Evolutionary conservation across 2,113 vertebrate species (phyloP).

Genomic region (Eubucco bourcierii): DNA sequence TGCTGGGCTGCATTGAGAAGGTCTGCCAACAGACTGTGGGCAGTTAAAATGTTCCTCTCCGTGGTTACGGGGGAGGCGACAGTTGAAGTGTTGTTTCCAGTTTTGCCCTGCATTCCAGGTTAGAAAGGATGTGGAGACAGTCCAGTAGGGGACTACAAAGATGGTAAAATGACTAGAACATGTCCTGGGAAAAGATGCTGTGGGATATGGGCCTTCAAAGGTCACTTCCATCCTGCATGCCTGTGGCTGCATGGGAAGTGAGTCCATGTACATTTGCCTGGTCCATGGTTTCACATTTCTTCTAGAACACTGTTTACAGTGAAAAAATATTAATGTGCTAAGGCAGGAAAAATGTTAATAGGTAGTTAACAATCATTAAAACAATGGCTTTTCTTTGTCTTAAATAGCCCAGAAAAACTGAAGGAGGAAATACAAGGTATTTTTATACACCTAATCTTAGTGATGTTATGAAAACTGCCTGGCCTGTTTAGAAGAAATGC

Average conservation of each 20-base stretch:
- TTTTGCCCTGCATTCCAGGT: background rate
- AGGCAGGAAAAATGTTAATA: background rate
- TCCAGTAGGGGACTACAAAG: background rate
- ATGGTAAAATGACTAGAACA: background rate
- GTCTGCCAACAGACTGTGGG: background rate
- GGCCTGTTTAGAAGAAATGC: background rate
- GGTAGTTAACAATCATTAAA: background rate
- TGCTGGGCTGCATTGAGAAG: background rate
- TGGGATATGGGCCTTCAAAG: background rate
- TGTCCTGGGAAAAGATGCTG: background rate
- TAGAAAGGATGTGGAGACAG: background rate
- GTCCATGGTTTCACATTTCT: background rate
- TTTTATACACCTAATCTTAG: background rate
- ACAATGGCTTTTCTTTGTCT: background rate
- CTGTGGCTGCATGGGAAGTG: background rate
- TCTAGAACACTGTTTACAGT: background rate
- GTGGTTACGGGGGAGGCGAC: background rate
- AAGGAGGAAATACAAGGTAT: background rate
- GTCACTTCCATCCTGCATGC: background rate
- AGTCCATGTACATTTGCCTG: accelerated
- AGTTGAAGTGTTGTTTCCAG: background rate
- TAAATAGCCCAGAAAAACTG: background rate
- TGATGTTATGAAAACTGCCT: background rate
- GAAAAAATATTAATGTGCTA: background rate
- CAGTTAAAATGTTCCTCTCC: background rate